Percentiles rank a stretch among this genome's conserved stretches.
Evolutionary conservation across 2,113 vertebrate species (phyloP).

Genomic region (Leptobrachium leishanense): DNA sequence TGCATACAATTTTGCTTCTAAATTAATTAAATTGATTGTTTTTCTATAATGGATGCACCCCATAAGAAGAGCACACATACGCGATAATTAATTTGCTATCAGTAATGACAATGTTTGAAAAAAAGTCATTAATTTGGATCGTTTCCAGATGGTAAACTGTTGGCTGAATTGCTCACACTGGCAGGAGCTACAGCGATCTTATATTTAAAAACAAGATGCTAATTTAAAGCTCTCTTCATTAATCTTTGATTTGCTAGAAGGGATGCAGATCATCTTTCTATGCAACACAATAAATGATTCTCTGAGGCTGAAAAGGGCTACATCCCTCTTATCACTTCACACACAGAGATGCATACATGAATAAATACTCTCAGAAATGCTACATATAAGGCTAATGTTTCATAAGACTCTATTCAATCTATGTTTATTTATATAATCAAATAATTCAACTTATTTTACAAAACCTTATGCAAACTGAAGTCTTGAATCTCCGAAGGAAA

Average conservation of each 20-base stretch:
- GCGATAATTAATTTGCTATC: not conserved
- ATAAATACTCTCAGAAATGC: not conserved
- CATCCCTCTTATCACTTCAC: not conserved
- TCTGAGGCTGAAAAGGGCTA: not conserved
- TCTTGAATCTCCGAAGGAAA: too few species aligned
- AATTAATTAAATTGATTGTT: not conserved
- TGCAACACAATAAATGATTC: constrained; percentile 9
- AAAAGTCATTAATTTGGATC: constrained; percentile 11
- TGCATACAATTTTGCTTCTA: not conserved
- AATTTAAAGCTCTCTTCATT: constrained; percentile 6
- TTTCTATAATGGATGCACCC: constrained; percentile 7
- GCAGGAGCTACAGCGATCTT: constrained; percentile 26
- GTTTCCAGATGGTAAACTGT: constrained; percentile 26
- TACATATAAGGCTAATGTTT: not conserved
- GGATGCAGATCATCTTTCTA: not conserved
- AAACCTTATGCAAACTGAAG: too few species aligned
- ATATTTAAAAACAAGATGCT: constrained; percentile 1
- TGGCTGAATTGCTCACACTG: constrained; percentile 9
- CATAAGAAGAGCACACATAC: not conserved
- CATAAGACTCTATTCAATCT: not conserved
- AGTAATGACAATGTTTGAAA: not conserved
- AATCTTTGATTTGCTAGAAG: not conserved
- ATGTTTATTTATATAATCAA: not conserved
- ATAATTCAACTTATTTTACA: not conserved
- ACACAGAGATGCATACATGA: not conserved